These are phyloP conservation scores for Pyxicephalus adspersus DNA, from an alignment of 2,113 vertebrate genomes.

Conservation along the genomic window DNA sequence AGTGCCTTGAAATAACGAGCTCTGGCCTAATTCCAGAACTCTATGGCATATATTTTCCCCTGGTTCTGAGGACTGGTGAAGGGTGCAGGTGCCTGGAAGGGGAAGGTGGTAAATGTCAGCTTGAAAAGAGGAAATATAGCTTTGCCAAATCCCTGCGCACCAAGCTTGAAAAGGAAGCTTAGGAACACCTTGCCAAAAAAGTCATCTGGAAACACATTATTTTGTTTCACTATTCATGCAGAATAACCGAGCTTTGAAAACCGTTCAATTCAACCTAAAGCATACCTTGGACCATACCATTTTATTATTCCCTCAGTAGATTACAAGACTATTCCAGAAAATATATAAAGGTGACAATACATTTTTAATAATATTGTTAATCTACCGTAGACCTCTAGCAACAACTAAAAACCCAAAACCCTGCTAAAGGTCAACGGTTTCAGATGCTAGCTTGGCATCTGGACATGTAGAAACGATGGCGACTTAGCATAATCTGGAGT, in stretches of 20 bases:
- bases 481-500: no score
- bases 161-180: not conserved
- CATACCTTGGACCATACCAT: not conserved
- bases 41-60: slow-evolving; percentile 31
- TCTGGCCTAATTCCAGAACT: slow-evolving; percentile 24
- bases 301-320: not conserved
- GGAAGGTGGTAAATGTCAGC: slow-evolving; percentile 42
- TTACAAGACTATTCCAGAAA: no score
- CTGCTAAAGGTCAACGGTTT: no score
- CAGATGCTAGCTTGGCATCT: no score
- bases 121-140: slow-evolving; percentile 19
- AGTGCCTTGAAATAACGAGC: slow-evolving; percentile 50
- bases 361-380: no score
- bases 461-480: no score
- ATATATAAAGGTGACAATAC: no score
- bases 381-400: no score
- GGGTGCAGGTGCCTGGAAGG: slow-evolving; percentile 50
- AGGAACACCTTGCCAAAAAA: slow-evolving; percentile 10
- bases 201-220: slow-evolving; percentile 22
- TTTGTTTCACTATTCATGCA: slow-evolving; percentile 4
- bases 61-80: slow-evolving; percentile 24
- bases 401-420: no score
- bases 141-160: slow-evolving; percentile 39
- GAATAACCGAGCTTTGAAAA: not conserved
- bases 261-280: not conserved